Evolutionary conservation across 2,797 vertebrate species (phyloP), one percentile per base, ranked within the genome.

Genomic region (Dendrocincla tyrannina): DNA sequence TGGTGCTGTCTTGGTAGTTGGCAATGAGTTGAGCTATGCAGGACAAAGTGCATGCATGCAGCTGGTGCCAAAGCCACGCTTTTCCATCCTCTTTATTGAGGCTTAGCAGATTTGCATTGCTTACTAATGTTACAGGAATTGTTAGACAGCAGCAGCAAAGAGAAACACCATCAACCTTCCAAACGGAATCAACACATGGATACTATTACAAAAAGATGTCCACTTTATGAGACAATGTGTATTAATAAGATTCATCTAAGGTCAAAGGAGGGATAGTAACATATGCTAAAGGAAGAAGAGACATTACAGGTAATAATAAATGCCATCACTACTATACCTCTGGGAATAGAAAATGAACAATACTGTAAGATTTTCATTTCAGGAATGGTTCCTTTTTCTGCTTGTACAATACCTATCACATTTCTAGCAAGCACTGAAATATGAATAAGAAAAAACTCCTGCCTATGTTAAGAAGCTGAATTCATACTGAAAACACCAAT

Each of bases 251-350:
- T 70, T 78, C 17, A 33, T 42, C 44, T 67, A 74, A 64, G 58
- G 33, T 64, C 25, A 52, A 60, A 85, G 30, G 4, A 81, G 7
- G 13, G 7, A 11, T 32, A 81, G 13, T 2, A 8, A 74, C 33
- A 20, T 52, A 30, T 3, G 9, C 2, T 76, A 56, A 79, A 67
- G 22, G 27, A 67, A 63, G 41, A 83, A 17, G 25, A 76, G 50
- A 49, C 1, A 0, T 44, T 39, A 12, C 10, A 81, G 11, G 7
- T 67, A 70, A 56, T 64, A 42, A 32, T 20, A 84, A 93, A 81
- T 9, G 2, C 2, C 19, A 39, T 70, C 27, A 25, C 15, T 44
- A 4, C 9, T 1, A 0, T 47, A 47, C 2, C 1, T 9, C 52
- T 3, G 3, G 41, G 46, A 64, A 64, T 46, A 89, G 27, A 69